Percentiles rank a stretch among this genome's conserved stretches.
Evolutionary conservation across 2,797 vertebrate genomes (phyloP).

Genomic region (Enteromius thamalakanensis): DNA sequence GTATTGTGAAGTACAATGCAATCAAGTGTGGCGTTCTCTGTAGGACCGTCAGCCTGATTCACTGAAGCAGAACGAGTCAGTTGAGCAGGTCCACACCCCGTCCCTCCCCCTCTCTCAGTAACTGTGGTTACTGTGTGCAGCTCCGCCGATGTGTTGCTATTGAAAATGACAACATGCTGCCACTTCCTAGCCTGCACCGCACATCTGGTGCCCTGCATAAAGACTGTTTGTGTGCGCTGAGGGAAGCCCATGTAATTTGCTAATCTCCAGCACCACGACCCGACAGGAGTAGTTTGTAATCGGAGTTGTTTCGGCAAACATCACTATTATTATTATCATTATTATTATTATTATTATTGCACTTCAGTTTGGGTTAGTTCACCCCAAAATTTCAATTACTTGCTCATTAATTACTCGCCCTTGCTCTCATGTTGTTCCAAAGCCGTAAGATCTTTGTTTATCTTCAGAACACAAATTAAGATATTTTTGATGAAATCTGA

Average conservation of each 20-base stretch:
- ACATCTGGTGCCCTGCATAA: constrained; percentile 45
- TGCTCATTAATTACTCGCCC: no score
- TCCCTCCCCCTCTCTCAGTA: constrained; percentile 22
- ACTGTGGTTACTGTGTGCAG: constrained; percentile 38
- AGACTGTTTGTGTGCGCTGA: constrained; percentile 39
- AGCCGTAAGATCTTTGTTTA: no score
- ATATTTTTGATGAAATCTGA: no score
- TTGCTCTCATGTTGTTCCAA: no score
- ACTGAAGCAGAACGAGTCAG: constrained; percentile 30
- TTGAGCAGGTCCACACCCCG: constrained; percentile 24
- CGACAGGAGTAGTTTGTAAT: not conserved
- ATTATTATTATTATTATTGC: not conserved
- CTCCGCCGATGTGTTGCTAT: constrained; percentile 38
- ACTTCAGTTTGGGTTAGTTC: no score
- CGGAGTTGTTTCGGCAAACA: not conserved
- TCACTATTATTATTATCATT: not conserved
- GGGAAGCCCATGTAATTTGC: not conserved
- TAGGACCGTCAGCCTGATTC: not conserved
- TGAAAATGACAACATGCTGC: constrained; percentile 44
- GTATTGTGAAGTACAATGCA: not conserved
- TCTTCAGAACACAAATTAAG: no score
- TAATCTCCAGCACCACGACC: not conserved
- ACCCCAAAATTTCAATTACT: no score
- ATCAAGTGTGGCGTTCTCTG: constrained; percentile 6
- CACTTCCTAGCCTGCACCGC: constrained; percentile 41